These are phyloP conservation scores for Nephrotoma flavescens DNA, from an alignment of 2,888 invertebrate genomes.

Conservation along the genomic window DNA sequence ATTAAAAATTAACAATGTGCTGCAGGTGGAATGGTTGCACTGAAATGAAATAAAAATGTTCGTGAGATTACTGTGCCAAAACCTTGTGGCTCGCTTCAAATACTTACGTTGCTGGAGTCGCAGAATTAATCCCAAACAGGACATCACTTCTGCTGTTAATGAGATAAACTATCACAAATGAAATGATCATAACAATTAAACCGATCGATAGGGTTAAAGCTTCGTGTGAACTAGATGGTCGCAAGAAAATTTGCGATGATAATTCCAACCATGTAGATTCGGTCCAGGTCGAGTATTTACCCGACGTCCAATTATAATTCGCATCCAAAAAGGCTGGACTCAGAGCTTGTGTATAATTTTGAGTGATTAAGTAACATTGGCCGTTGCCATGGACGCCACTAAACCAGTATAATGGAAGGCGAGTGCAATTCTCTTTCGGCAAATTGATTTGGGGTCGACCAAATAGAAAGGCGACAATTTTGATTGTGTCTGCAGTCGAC, in stretches of 20 bases:
- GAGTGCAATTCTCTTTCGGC: slow-evolving; percentile 33
- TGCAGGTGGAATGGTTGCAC: not conserved
- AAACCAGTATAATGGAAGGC: slow-evolving; percentile 42
- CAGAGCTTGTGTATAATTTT: slow-evolving; percentile 56
- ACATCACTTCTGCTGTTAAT: slow-evolving; percentile 29
- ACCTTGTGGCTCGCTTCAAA: not conserved
- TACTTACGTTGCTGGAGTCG: slow-evolving; percentile 24
- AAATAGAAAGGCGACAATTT: slow-evolving; percentile 27
- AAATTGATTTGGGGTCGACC: slow-evolving; percentile 18
- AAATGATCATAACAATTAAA: slow-evolving; percentile 26
- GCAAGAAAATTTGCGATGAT: slow-evolving; percentile 61
- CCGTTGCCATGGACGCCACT: slow-evolving; percentile 50
- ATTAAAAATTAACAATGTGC: not conserved
- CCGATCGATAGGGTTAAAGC: slow-evolving; percentile 26
- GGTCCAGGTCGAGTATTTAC: slow-evolving; percentile 72
- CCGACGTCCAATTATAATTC: slow-evolving; percentile 67
- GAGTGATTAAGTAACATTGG: slow-evolving; percentile 54
- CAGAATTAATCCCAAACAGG: slow-evolving; percentile 26
- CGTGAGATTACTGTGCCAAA: not conserved
- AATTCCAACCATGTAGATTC: slow-evolving; percentile 72
- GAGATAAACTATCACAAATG: slow-evolving; percentile 28
- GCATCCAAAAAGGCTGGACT: slow-evolving; percentile 71
- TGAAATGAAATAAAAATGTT: not conserved
- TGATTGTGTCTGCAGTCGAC: slow-evolving; percentile 27
- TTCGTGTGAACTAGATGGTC: slow-evolving; percentile 37